Conservation (phyloP, 2,888 invertebrate species). For the Cactoblastis cactorum region DNA sequence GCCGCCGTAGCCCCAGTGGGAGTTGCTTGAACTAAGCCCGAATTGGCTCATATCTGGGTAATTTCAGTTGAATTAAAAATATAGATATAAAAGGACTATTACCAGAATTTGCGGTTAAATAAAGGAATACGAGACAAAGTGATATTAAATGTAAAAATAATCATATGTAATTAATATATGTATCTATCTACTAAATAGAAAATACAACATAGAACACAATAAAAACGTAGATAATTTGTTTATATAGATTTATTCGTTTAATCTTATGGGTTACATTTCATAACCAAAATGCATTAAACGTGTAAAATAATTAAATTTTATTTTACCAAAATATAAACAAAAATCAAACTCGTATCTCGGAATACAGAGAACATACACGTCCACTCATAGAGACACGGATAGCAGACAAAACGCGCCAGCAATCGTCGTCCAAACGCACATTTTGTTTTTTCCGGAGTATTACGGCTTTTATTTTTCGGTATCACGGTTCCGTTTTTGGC, state of each 20-base stretch:
- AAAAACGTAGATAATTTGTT: too few relatives aligned
- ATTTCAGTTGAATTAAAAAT: neutral
- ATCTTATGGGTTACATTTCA: too few relatives aligned
- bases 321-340: slow-evolving; percentile 25
- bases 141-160: too few relatives aligned
- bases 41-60: slow-evolving; percentile 91
- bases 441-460: slow-evolving; percentile 72
- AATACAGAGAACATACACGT: slow-evolving; percentile 14
- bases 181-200: too few relatives aligned
- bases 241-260: too few relatives aligned
- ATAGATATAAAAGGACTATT: neutral
- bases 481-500: slow-evolving; percentile 77
- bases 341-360: neutral
- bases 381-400: slow-evolving; percentile 62
- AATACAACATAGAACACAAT: too few relatives aligned
- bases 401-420: slow-evolving; percentile 40
- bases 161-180: too few relatives aligned
- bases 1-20: slow-evolving; percentile 93
- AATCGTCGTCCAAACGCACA: slow-evolving; percentile 38
- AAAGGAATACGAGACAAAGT: too few relatives aligned
- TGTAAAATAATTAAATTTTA: too few relatives aligned
- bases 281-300: too few relatives aligned
- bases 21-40: slow-evolving; percentile 89
- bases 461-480: slow-evolving; percentile 77
- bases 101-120: too few relatives aligned